Base-by-base conservation (phyloP, 37 sponge, comb jelly and placozoan species). In the Hexactinellida sp. region DNA sequence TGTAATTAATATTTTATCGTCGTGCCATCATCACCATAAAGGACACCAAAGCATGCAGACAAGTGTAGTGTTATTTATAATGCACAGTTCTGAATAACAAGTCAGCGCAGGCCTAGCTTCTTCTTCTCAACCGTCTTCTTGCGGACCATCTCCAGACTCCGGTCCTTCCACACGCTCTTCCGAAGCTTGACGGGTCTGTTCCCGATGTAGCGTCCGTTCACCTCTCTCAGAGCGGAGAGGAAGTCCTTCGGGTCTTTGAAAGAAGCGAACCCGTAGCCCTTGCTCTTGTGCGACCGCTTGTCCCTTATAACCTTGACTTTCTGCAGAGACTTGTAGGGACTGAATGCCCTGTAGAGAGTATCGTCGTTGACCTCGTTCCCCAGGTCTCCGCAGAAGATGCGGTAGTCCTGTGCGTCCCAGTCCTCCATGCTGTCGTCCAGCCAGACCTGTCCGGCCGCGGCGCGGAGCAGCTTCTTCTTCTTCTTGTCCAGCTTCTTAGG, bases 361-460 rank as follows among this genome's bases (percentile, higher is more conserved):
- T 97, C 98, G 47, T 97, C 98, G 85, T 88, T 97, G 28, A 93
- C 94, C 86, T 97, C 98, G 54, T 97, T 95, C 0, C 95, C 98
- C 25, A 97, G 91, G 55, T 97, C 95, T 23, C 98, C 98, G 63
- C 91, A 90, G 86, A 97, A 97, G 38, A 97, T 92, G 24, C 98
- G 89, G 83, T 88, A 97, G 83, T 93, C 94, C 84, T 88, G 92
- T 91, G 54, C 0, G 63, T 97, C 98, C 98, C 98, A 97, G 51
- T 94, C 95, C 37, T 90, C 86, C 84, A 97, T 87, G n/a, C 91
- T 89, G 71, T 82, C 87, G 86, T 97, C 98, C 38, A 87, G 88
- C 98, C 98, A 97, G 13, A 90, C 88, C 54, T 90, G 85, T 1
- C 98, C 98, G 1, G 92, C 98, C 0, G 89, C 95, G 38, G 84